A percentile compares a stretch with the other conserved stretches of the same genome.
Conservation (phyloP, 2,888 invertebrate genomes). For the Neoaliturus tenellus region DNA sequence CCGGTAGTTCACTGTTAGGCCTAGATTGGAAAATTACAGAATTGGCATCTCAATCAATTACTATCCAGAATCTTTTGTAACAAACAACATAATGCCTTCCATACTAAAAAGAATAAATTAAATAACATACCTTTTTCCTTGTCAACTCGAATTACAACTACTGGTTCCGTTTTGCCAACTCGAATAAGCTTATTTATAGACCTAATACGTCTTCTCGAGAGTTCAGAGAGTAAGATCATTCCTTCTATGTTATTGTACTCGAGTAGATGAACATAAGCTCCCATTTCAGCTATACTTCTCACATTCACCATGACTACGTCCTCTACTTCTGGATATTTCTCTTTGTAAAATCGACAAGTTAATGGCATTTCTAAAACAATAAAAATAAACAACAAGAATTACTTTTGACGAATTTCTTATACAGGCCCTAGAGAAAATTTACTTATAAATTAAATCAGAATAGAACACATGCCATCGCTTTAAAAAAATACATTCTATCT, state of each 20-base stretch:
- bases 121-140: constrained; percentile 95
- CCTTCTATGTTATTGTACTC: constrained; percentile 99
- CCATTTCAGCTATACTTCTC: constrained; percentile 99
- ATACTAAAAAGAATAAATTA: background rate
- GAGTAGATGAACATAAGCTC: constrained; percentile 97
- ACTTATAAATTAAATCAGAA: too few relatives aligned
- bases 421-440: too few relatives aligned
- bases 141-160: constrained; percentile 99
- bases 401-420: too few relatives aligned
- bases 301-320: constrained; percentile 99
- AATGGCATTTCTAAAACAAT: constrained; percentile 83
- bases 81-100: too few relatives aligned
- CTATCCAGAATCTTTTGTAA: too few relatives aligned
- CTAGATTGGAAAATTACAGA: too few relatives aligned
- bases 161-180: constrained; percentile 99
- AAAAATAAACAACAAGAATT: too few relatives aligned
- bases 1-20: too few relatives aligned
- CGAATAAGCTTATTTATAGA: constrained; percentile 99
- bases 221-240: constrained; percentile 98
- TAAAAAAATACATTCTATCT: too few relatives aligned
- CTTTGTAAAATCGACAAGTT: constrained; percentile 97
- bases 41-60: too few relatives aligned
- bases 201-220: constrained; percentile 98
- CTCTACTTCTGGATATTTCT: constrained; percentile 98
- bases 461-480: too few relatives aligned